Evolutionary conservation across 2,888 invertebrate species (phyloP), one percentile per base, ranked within the genome.

Genomic region (Drosophila limbata): DNA sequence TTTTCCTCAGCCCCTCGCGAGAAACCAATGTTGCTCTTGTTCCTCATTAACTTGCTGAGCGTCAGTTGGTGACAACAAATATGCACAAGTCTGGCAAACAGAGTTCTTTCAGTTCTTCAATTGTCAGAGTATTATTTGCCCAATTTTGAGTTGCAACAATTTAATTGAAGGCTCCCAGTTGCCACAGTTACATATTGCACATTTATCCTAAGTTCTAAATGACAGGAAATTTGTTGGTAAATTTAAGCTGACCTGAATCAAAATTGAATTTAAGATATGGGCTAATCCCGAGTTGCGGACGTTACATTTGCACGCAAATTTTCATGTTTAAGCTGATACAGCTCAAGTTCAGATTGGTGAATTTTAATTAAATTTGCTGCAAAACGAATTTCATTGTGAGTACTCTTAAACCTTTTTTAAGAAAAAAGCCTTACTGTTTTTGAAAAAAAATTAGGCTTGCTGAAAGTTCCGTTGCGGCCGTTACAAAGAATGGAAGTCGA

Each of bases 31-130:
- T 45, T 56, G 51, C 76, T 75, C 55, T 70, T 79, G 79, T 66
- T 77, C 66, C 77, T 77, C 78, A 78, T 78, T 78, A 78, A 78
- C 81, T 78, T 78, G 66, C 63, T 53, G 15, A 57, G 63, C 51
- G 55, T 11, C 70, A 77, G 56, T 79, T 79, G 71, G 39, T 61
- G 45, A 57, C 70, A 57, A 62, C 44, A 61, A 62, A 63, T 45
- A 57, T 25, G 56, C 65, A 31, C 15, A 10, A 45, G 40, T 35
- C 45, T 51, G n/a, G 1, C n/a, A 33, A 56, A 62, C 11, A n/a
- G 10, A 61, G 35, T 61, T 61, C 17, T 19, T 15, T n/a, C 13
- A 25, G 35, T 17, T 55, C 33, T 25, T 13, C 17, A 44, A 28
- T 55, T 55, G 61, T 21, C 56, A 55, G 45, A 9, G 19, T 9